Base-by-base conservation (phyloP, 2,797 vertebrate genomes). In the Falco columbarius region DNA sequence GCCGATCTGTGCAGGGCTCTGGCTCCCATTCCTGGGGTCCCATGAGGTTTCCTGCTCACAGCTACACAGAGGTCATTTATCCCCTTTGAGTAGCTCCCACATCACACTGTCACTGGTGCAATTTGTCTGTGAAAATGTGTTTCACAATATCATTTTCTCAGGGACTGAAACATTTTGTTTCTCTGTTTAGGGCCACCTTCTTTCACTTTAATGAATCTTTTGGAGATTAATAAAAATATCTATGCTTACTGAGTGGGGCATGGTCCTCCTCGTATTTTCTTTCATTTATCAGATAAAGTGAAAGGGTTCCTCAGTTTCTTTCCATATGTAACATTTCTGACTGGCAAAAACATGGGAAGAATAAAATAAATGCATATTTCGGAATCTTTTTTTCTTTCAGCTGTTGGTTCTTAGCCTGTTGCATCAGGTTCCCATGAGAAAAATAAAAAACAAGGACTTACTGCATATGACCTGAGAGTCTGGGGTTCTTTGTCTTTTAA, bases 311-410 rank as follows among this genome's bases (percentile, higher is more conserved):
- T 21, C 9, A 14, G 26, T 75, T 76, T 68, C 54, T 59, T 86
- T n/a, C 62, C 46, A 38, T 42, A 30, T 24, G 15, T 80, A 55
- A 72, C 59, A 76, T 80, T 91, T 91, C 76, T 80, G 40, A 55
- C 27, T 80, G 63, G 58, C 44, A 75, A 89, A 94, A 93, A 47
- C 46, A 76, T 26, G 21, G 29, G 18, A 84, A 77, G 34, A 79
- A 51, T 56, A 85, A 90, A 81, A 84, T 58, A 84, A 77, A 73
- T 54, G 52, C 74, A 40, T 81, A 62, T 74, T 93, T 93, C 59
- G n/a, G 56, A 38, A 81, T 74, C 58, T 14, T 47, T 81, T 67
- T 55, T 61, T 46, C 21, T 84, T 92, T 73, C 47, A 71, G 26
- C 34, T n/a, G 16, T 62, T 73, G n/a, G 3, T 84, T 93, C 65